Conservation (phyloP, 2,888 invertebrate genomes). For the Prionchulus punctatus region DNA sequence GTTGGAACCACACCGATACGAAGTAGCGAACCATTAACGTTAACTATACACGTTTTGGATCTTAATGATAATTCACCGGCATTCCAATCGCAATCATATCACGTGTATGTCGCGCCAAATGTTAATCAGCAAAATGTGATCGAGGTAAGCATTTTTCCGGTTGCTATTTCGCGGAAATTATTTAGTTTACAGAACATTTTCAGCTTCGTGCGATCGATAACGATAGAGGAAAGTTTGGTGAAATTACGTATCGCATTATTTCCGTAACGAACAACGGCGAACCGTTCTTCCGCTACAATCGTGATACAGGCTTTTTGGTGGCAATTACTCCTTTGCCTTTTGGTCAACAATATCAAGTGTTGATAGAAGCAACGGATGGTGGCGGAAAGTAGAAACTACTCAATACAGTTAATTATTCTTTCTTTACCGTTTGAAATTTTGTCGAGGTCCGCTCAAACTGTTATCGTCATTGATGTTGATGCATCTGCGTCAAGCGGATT, state of each 20-base stretch:
- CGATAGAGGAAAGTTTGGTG: constrained; percentile 18
- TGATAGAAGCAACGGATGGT: constrained; percentile 21
- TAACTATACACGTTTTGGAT: constrained; percentile 28
- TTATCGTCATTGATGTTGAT: background rate
- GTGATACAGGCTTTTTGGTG: constrained; percentile 18
- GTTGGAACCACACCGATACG: constrained; percentile 27
- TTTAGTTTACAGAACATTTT: no score
- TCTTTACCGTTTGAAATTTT: no score
- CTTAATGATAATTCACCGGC: constrained; percentile 25
- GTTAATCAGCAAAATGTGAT: background rate
- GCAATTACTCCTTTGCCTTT: constrained; percentile 21
- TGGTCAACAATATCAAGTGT: constrained; percentile 24
- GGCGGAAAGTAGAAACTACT: constrained; percentile 17
- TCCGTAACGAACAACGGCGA: constrained; percentile 24
- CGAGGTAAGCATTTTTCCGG: background rate
- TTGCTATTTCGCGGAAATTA: no score
- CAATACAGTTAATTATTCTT: no score
- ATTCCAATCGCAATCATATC: constrained; percentile 23
- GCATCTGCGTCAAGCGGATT: no score
- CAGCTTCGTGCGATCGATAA: constrained; percentile 21
- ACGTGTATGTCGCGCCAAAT: constrained; percentile 19
- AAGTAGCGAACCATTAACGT: constrained; percentile 22
- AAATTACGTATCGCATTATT: constrained; percentile 1
- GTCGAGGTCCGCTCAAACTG: background rate
- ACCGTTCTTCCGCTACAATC: constrained; percentile 24